Evolutionary conservation across 35 echinoderm and acorn worm species (phyloP), one percentile per base, ranked within the genome.

Genomic region (Chiridota heheva): DNA sequence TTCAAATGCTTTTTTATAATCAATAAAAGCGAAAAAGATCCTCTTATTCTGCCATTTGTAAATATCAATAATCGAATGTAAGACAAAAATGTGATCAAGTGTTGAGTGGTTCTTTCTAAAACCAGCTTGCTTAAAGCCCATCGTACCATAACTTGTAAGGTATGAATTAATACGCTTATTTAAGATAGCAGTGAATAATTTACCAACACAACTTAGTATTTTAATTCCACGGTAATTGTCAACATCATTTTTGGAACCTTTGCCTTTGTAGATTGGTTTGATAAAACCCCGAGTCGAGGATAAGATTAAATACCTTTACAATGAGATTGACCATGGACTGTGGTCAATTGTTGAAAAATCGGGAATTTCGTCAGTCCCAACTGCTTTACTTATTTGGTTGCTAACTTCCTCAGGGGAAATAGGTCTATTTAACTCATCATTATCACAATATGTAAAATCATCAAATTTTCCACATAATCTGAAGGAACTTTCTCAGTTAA

Each of bases 1-100:
- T 41, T 90, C 80, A 77, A 90, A 83, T 40, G 87, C 69, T 72
- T 90, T 90, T 67, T 42, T 64, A 43, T 84, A 84, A 57, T 90
- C 87, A 26, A 90, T 84, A 47, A 84, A 84, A 33, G 87, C 78
- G 56, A 78, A 90, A 37, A 66, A 67, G 16, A 90, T 37, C 58
- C 71, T 36, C 46, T 84, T 83, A 27, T 31, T 53, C 40, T 74
- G 47, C 67, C 35, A 60, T 2, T 73, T 28, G 49, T 82, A 72
- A 20, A 81, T 40, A 45, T 89, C 86, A 48, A 89, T 80, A 16
- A 82, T 30, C 44, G 40, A 67, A 63, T 77, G 72, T 28, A 75
- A 35, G 30, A 83, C 79, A 70, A 56, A 90, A 39, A 83, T 69
- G 34, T 84, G 59, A 42, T 90, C 57, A 5, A 81, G 18, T 29